Base-by-base conservation (phyloP, 2,113 vertebrate genomes). In the Lontra canadensis region DNA sequence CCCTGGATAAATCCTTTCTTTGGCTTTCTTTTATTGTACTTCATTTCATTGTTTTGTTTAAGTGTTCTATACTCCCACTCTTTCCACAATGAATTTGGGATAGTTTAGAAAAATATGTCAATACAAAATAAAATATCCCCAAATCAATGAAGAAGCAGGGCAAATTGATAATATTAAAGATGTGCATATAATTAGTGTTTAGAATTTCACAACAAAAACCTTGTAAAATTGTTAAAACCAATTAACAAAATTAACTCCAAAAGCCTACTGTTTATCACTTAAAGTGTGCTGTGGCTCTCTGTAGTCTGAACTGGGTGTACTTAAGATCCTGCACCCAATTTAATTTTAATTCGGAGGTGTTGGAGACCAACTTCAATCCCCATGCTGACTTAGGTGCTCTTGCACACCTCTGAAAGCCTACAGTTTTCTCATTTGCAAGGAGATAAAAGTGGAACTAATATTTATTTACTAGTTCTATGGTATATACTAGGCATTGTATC, bases 41-140 rank as follows among this genome's bases (percentile, higher is more conserved):
- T 85, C 20, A 84, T 83, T 90, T 61, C 84, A 95, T 85, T 92
- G 63, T 95, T 94, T 96, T 91, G 82, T 91, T 95, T 92, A 71
- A 88, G 52, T 61, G n/a, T 59, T 92, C 49, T 89, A 49, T 74
- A 90, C 18, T 26, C 49, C 79, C 92, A 61, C 14, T 92, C 90
- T 94, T 97, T 85, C 73, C 47, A 76, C 85, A 85, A 88, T 94
- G 65, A 95, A 95, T 94, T 82, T 90, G 13, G 47, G 39, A 88
- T 52, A 61, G 52, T 52, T 97, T 93, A 96, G 90, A 97, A 97
- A 98, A 97, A 88, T 81, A 90, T 44, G 29, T 90, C 90, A 95
- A 73, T 97, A 88, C 90, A 94, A 95, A 95, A 95, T 71, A 57
- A 86, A 86, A 97, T 89, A 74, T 44, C 42, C 17, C 13, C 87